Conservation (phyloP, 2,113 vertebrate species). For the Xyliphius kryptos region DNA sequence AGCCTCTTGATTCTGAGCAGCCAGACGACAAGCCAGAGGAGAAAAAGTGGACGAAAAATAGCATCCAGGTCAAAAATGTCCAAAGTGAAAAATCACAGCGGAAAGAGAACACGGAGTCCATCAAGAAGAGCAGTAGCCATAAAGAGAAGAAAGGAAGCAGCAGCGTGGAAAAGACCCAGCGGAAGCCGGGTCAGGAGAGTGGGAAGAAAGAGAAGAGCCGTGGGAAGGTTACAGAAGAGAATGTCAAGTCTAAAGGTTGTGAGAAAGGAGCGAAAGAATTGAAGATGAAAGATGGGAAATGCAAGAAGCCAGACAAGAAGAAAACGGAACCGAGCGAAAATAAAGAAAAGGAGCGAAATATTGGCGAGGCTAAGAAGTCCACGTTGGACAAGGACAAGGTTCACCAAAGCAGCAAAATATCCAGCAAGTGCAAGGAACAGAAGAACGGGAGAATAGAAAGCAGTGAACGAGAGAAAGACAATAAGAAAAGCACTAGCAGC, state of each 20-base stretch:
- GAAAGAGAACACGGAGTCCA: slow-evolving; percentile 48
- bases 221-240: slow-evolving; percentile 51
- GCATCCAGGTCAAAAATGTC: slow-evolving; percentile 43
- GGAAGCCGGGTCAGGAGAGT: slow-evolving; percentile 58
- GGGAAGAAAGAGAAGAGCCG: slow-evolving; percentile 62
- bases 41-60: slow-evolving; percentile 46
- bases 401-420: slow-evolving; percentile 53
- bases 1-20: slow-evolving; percentile 31
- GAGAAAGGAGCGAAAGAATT: slow-evolving; percentile 55
- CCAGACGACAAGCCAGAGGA: slow-evolving; percentile 31
- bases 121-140: slow-evolving; percentile 46
- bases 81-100: slow-evolving; percentile 47
- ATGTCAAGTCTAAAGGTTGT: slow-evolving; percentile 40
- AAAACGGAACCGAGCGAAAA: slow-evolving; percentile 55
- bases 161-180: slow-evolving; percentile 44
- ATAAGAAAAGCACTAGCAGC: slow-evolving; percentile 46
- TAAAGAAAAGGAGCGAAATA: slow-evolving; percentile 45
- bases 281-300: slow-evolving; percentile 51
- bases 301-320: slow-evolving; percentile 54
- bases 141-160: slow-evolving; percentile 37
- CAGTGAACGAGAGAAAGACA: slow-evolving; percentile 50
- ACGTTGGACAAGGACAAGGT: slow-evolving; percentile 45
- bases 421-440: slow-evolving; percentile 42
- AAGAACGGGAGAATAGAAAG: slow-evolving; percentile 64
- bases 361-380: slow-evolving; percentile 51